A percentile compares a stretch with the other conserved stretches of the same genome.
Evolutionary conservation across 1,140 invertebrate species (phyloP).

Genomic region (Apolygus lucorum): DNA sequence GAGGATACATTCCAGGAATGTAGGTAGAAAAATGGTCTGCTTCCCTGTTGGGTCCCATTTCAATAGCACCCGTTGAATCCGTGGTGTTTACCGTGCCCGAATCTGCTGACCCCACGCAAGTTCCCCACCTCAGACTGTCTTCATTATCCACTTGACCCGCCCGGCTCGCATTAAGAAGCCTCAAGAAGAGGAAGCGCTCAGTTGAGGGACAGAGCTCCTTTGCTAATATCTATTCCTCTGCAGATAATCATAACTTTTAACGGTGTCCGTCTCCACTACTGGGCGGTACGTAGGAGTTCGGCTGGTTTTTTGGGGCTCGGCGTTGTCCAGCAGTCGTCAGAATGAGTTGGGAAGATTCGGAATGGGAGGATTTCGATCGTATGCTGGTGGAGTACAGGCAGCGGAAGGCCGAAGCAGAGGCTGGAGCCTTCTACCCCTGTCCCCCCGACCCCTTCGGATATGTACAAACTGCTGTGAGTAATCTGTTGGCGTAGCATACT

Average conservation of each 20-base stretch:
- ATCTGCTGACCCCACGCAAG: constrained; percentile 14
- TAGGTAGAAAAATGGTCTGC: too few relatives aligned
- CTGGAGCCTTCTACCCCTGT: constrained; percentile 52
- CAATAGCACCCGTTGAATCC: too few relatives aligned
- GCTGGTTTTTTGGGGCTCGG: too few relatives aligned
- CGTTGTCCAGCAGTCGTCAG: too few relatives aligned
- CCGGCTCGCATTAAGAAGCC: background rate
- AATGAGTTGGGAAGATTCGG: constrained; percentile 31
- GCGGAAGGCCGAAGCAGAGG: constrained; percentile 11
- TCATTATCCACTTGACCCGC: constrained; percentile 12
- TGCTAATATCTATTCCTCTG: background rate
- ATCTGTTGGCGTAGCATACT: too few relatives aligned
- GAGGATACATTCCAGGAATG: too few relatives aligned
- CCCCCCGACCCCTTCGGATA: constrained; percentile 52
- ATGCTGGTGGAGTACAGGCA: constrained; percentile 33
- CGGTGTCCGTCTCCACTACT: background rate
- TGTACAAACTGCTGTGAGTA: constrained; percentile 49
- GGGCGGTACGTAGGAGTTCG: too few relatives aligned
- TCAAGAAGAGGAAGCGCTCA: background rate
- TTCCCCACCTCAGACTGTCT: constrained; percentile 7
- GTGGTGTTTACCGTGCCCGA: too few relatives aligned
- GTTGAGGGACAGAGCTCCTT: background rate
- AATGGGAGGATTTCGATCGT: constrained; percentile 36
- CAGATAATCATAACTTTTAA: background rate
- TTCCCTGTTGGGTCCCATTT: too few relatives aligned